Base-by-base conservation (phyloP, 2,113 vertebrate genomes). In the Rhizomys pruinosus region DNA sequence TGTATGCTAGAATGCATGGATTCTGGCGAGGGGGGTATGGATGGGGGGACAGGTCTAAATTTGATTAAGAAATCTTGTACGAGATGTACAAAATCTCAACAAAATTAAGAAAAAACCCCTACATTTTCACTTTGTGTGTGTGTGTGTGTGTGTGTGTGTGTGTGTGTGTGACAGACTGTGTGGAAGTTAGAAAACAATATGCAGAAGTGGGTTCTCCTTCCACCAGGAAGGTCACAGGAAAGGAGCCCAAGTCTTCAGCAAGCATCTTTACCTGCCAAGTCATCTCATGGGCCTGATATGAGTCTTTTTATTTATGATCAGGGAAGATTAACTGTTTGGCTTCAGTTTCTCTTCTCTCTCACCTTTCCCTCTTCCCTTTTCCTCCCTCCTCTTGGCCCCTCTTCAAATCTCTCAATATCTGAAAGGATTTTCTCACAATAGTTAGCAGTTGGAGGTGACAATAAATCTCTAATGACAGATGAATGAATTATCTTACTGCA, bases 311-410 rank as follows among this genome's bases (percentile, higher is more conserved):
- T 57, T 13, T 13, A 16, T 39, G 55, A 29, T 16, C 61, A 37
- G 71, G 11, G 17, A 57, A 95, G 12, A 32, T 72, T 27, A 92
- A 17, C 76, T 47, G 25, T 81, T 81, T 64, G 37, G 6, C 20
- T 11, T 72, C 25, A 66, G 25, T 76, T 80, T 73, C 15, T 27
- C 25, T 25, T 44, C 29, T 55, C 2, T 39, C 12, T 25, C 0
- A 22, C 7, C 44, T 3, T 44, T 2, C 2, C n/a, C 34, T 11
- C 32, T 13, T 25, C 11, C 8, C 1, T 1, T 57, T 10, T 10
- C 22, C 29, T 7, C 22, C 1, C n/a, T 7, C 16, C 16, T 5
- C 64, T 44, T 84, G 22, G 37, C 8, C 19, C 57, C 10, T 39
- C 12, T 55, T 9, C 7, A 47, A 71, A 68, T 1, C 32, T 23